phyloP scores from a whole-genome alignment of 2,888 invertebrate species.

The Oscheius sp. region DNA sequence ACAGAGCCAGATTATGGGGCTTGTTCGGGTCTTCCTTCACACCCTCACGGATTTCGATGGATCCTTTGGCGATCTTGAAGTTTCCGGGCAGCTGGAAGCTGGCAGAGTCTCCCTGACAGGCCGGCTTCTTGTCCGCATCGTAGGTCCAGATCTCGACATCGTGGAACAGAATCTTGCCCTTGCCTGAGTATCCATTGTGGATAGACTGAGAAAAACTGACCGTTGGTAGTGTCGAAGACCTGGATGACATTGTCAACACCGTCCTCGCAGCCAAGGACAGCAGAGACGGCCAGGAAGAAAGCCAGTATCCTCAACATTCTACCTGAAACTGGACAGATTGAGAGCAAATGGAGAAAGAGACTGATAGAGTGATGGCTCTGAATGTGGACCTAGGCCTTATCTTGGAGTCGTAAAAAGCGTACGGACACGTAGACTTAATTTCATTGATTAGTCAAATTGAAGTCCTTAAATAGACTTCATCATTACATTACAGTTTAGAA shows the following conservation, averaged over 20 bases:
- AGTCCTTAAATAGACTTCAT: background rate
- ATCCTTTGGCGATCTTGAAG: constrained; percentile 58
- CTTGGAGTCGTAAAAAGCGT: constrained; percentile 32
- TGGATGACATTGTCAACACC: constrained; percentile 64
- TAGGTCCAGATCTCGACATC: constrained; percentile 61
- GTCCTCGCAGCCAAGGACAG: constrained; percentile 50
- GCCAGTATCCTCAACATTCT: constrained; percentile 28
- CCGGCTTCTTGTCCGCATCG: constrained; percentile 58
- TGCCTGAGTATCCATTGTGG: constrained; percentile 41
- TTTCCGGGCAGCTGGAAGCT: constrained; percentile 59
- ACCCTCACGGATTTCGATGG: constrained; percentile 50
- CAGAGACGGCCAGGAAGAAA: constrained; percentile 26
- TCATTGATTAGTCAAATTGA: constrained; percentile 22
- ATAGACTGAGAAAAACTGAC: constrained; percentile 26
- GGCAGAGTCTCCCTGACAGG: constrained; percentile 49
- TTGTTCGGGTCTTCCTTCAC: constrained; percentile 46
- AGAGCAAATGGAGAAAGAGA: constrained; percentile 2
- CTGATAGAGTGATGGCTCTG: constrained; percentile 4
- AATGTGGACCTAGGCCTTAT: constrained; percentile 22
- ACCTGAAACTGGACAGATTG: background rate
- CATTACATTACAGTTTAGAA: no score
- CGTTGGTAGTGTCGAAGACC: constrained; percentile 55
- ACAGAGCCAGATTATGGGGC: constrained; percentile 53
- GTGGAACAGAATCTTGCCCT: constrained; percentile 55
- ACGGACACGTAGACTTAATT: constrained; percentile 35